These are phyloP conservation scores for Strix aluco DNA, from an alignment of 2,113 vertebrate species.

Conservation along the genomic window DNA sequence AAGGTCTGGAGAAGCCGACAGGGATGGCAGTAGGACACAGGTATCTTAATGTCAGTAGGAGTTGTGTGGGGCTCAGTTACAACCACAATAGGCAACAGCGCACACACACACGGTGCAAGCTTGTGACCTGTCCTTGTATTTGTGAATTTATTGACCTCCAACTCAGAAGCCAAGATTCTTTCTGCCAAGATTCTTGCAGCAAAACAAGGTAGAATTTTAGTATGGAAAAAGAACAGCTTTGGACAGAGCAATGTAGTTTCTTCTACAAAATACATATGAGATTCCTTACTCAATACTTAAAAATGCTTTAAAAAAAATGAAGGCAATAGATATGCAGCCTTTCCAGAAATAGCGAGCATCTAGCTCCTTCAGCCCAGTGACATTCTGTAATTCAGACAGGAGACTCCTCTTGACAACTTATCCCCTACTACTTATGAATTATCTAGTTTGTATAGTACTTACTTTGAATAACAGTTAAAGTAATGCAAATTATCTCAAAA, in stretches of 20 bases:
- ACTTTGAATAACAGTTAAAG: background rate
- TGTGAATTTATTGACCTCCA: background rate
- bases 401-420: background rate
- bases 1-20: background rate
- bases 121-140: background rate
- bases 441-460: background rate
- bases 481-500: background rate
- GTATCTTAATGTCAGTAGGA: background rate
- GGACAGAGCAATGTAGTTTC: background rate
- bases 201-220: background rate
- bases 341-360: background rate
- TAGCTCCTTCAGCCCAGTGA: background rate
- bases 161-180: background rate
- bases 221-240: background rate
- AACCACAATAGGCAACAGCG: background rate
- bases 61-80: background rate
- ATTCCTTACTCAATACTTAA: background rate
- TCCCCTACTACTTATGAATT: background rate
- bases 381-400: background rate
- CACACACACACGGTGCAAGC: background rate
- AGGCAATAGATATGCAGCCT: background rate
- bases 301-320: background rate
- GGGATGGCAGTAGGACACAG: background rate
- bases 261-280: background rate
- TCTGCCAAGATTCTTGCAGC: background rate